Evolutionary conservation across 2,797 vertebrate species (phyloP).

Genomic region (Dicrostonyx torquatus): DNA sequence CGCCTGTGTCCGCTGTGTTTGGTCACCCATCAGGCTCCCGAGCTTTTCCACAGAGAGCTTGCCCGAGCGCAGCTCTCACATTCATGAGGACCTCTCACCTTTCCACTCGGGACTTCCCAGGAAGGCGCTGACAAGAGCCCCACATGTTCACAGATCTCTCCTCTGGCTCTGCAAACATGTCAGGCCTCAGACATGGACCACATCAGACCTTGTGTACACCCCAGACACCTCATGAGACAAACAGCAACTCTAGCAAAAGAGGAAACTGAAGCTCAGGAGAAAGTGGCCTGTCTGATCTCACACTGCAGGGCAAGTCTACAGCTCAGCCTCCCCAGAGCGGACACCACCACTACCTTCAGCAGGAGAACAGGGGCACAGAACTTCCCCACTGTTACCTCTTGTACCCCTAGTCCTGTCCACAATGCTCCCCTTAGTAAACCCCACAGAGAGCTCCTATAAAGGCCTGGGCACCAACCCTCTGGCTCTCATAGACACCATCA

Average conservation of each 20-base stretch:
- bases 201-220: background rate
- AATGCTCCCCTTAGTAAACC: background rate
- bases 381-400: background rate
- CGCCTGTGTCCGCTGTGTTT: background rate
- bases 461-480: background rate
- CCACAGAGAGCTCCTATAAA: background rate
- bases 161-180: too few relatives aligned
- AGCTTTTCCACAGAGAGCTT: background rate
- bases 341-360: background rate
- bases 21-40: background rate
- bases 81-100: background rate
- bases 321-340: background rate
- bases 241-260: background rate
- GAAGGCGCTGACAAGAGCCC: background rate
- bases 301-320: background rate
- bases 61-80: background rate
- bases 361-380: background rate
- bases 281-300: background rate
- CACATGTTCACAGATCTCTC: too few relatives aligned
- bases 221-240: background rate
- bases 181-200: accelerated
- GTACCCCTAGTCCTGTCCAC: background rate
- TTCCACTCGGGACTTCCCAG: background rate
- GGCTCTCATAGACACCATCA: background rate
- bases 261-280: background rate